Evolutionary conservation across 2,888 invertebrate genomes (phyloP), one percentile per base, ranked within the genome.

Genomic region (Trichogramma dendrolimi): DNA sequence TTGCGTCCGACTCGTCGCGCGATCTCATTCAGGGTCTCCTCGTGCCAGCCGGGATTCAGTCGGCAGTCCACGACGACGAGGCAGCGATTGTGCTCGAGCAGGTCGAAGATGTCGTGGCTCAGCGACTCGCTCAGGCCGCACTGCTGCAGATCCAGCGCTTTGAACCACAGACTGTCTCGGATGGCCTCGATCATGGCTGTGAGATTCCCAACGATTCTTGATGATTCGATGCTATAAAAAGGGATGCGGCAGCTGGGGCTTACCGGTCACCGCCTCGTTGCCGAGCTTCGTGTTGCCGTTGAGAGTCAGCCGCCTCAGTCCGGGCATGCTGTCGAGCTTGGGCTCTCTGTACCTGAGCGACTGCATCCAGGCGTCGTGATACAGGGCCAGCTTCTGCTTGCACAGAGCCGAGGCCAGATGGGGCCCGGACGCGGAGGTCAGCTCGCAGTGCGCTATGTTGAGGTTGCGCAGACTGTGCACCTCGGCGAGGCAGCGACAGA

Each of bases 311-410:
- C 87, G 81, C 54, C 89, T 84, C 27, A 92, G 77, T 0, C 92
- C 92, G 0, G 87, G 84, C 85, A 91, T 89, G 0, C 84, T 79
- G 63, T 87, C 87, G n/a, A 88, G 78, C 69, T 90, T 85, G 0
- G 91, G 89, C 53, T 87, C 82, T 11, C 88, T 84, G 73, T 91
- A 91, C n/a, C 92, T 84, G 58, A 92, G 75, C 6, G 91, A 90
- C 69, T 88, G 87, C 66, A 89, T 87, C 92, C 92, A 92, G 64
- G 89, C 88, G 73, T 92, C 90, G 67, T 89, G 88, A 73, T 88
- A 91, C 58, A 91, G 84, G 61, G 86, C 82, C 60, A 88, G 83
- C 73, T 88, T 88, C 74, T 89, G 89, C 69, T 84, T 84, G 81
- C 86, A 79, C 4, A 79, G 70, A 4, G 72, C 75, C 1, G 73